Conservation (phyloP, 2,113 vertebrate genomes). For the Clupea harengus region DNA sequence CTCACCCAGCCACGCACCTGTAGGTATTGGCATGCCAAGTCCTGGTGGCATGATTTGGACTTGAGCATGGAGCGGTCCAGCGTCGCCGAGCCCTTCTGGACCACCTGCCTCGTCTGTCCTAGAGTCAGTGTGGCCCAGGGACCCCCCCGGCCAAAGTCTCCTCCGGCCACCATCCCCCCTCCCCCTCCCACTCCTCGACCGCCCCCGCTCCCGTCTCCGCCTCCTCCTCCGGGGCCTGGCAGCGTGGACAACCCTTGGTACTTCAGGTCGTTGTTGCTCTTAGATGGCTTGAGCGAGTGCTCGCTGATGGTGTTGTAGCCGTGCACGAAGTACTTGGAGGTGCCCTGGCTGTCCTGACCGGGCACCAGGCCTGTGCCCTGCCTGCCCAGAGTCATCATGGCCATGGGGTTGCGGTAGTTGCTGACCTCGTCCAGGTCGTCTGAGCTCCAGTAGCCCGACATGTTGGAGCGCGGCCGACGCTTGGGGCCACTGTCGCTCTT, state of each 20-base stretch:
- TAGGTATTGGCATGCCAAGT: constrained; percentile 91
- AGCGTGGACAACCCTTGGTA: constrained; percentile 65
- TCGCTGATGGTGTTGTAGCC: constrained; percentile 95
- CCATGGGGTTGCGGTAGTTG: constrained; percentile 86
- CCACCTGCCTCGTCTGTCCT: constrained; percentile 88
- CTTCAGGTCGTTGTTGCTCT: constrained; percentile 85
- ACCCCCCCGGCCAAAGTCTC: constrained; percentile 87
- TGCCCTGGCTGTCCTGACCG: constrained; percentile 67
- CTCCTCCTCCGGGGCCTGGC: constrained; percentile 62
- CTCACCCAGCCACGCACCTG: constrained; percentile 83
- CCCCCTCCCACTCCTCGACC: constrained; percentile 21
- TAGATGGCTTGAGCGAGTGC: constrained; percentile 87
- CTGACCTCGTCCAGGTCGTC: constrained; percentile 91
- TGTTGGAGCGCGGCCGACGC: constrained; percentile 89
- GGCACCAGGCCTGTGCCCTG: constrained; percentile 34
- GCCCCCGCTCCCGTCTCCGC: constrained; percentile 41
- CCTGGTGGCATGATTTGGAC: constrained; percentile 96
- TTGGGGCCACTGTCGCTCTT: constrained; percentile 88
- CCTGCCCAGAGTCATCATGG: constrained; percentile 89
- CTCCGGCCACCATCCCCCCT: constrained; percentile 68
- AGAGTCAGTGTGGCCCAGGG: constrained; percentile 96
- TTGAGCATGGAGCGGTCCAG: constrained; percentile 94
- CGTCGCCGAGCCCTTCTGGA: constrained; percentile 92
- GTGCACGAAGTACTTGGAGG: constrained; percentile 85
- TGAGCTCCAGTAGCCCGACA: constrained; percentile 98